A percentile compares a stretch with the other conserved stretches of the same genome.
These are phyloP conservation scores for Mystacornis crossleyi DNA, from an alignment of 2,113 vertebrate genomes.

Conservation along the genomic window DNA sequence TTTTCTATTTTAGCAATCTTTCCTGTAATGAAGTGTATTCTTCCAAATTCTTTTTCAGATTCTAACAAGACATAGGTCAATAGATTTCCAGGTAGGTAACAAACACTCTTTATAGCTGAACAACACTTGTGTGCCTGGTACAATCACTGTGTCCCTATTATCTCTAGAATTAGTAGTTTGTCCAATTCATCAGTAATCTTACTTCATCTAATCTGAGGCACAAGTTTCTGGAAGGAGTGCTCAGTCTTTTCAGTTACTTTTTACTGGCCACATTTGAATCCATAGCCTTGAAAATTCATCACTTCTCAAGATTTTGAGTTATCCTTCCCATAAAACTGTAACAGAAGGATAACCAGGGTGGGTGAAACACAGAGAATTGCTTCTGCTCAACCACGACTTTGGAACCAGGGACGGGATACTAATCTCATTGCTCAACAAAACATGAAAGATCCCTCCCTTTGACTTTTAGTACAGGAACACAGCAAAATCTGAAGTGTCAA, in stretches of 20 bases:
- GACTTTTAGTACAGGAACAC: background rate
- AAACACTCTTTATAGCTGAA: background rate
- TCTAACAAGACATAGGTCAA: background rate
- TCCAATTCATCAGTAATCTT: background rate
- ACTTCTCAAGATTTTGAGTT: background rate
- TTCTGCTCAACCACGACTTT: background rate
- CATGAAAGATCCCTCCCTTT: background rate
- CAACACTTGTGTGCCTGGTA: background rate
- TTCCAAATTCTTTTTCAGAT: background rate
- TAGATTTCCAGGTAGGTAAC: background rate
- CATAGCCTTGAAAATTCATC: background rate
- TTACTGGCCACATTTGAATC: background rate
- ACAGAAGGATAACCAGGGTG: background rate
- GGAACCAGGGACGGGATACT: background rate
- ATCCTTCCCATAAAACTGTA: background rate
- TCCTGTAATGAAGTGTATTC: background rate
- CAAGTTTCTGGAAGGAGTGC: background rate
- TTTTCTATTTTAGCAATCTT: background rate
- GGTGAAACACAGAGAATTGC: background rate
- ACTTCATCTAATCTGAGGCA: background rate
- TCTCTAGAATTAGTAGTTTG: background rate
- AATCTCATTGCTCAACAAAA: background rate
- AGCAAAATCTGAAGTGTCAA: conserved; percentile 27
- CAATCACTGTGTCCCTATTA: background rate
- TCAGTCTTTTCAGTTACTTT: background rate